Evolutionary conservation across 2,888 invertebrate genomes (phyloP), one percentile per base, ranked within the genome.

Genomic region (Synergus umbraculus): DNA sequence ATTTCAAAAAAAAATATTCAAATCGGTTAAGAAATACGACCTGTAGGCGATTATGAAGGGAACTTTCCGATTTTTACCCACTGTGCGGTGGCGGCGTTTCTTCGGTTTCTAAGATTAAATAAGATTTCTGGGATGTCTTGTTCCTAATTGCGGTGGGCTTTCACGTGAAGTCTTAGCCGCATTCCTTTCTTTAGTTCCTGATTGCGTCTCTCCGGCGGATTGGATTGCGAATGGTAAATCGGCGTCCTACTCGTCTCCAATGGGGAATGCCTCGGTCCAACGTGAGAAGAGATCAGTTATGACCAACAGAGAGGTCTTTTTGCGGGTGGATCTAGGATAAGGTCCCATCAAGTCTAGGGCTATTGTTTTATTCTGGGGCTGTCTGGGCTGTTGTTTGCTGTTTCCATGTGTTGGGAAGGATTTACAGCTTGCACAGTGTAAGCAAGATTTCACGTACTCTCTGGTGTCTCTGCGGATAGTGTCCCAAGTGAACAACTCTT

Each of bases 121-220:
- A 82, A 58, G 12, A 82, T 78, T 12, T 44, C 18, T 13, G 82
- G 82, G 0, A 78, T 13, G 15, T 73, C 76, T 0, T 44, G 63
- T 44, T 82, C 80, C 73, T 78, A 79, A 10, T 22, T 44, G 18
- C 54, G 46, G 29, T 80, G 76, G 0, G 13, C 4, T 15, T 60
- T 43, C 13, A 49, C 65, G 9, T 64, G 41, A 8, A 85, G 82
- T 5, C 49, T 49, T 0, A 82, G 9, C 15, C 81, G 54, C 0
- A 82, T 8, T 22, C 81, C 80, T 44, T 80, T 82, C 60, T 83
- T 84, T 5, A 84, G 58, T 43, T 84, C 83, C 43, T 84, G 83
- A 63, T 83, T 83, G 2, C 81, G 67, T 15, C 83, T 73, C 22
- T 83, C 84, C 18, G 81, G 78, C 8, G 82, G 82, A n/a, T 83